These are phyloP conservation scores for Smittia sp. DNA, from an alignment of 2,888 invertebrate genomes.

Conservation along the genomic window DNA sequence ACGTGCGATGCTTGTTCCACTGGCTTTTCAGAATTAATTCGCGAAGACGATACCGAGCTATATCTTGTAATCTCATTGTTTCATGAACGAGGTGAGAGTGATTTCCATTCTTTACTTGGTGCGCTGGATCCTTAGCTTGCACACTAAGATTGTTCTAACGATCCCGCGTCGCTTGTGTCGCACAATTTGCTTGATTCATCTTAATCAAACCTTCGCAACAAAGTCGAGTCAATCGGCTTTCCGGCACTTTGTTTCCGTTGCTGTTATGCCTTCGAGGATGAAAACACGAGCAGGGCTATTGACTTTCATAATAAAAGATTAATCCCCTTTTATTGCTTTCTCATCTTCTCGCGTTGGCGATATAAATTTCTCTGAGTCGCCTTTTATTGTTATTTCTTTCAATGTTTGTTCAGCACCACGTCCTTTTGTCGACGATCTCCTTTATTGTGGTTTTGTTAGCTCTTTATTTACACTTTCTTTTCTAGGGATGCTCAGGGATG, in stretches of 20 bases:
- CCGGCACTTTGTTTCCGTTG: not conserved
- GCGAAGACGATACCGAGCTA: no score
- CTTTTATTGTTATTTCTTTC: constrained; percentile 33
- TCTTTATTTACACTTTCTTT: constrained; percentile 16
- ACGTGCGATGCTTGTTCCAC: not conserved
- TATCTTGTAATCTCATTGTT: no score
- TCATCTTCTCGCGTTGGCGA: not conserved
- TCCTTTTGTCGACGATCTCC: constrained; percentile 36
- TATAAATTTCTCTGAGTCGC: constrained; percentile 19
- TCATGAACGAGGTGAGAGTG: no score
- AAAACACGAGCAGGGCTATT: not conserved
- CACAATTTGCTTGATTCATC: no score
- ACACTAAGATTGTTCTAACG: no score
- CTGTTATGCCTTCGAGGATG: not conserved
- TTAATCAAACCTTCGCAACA: no score
- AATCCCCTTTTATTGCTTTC: constrained; percentile 22
- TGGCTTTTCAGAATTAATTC: no score
- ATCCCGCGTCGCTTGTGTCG: no score
- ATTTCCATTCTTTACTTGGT: no score
- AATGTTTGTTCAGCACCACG: constrained; percentile 38
- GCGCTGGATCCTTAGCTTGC: no score
- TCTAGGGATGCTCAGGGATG: not conserved
- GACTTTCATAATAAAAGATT: constrained; percentile 7
- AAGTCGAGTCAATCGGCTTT: no score
- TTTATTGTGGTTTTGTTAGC: constrained; percentile 28